Evolutionary conservation across 2,113 vertebrate genomes (phyloP).

Genomic region (Vidua chalybeata): DNA sequence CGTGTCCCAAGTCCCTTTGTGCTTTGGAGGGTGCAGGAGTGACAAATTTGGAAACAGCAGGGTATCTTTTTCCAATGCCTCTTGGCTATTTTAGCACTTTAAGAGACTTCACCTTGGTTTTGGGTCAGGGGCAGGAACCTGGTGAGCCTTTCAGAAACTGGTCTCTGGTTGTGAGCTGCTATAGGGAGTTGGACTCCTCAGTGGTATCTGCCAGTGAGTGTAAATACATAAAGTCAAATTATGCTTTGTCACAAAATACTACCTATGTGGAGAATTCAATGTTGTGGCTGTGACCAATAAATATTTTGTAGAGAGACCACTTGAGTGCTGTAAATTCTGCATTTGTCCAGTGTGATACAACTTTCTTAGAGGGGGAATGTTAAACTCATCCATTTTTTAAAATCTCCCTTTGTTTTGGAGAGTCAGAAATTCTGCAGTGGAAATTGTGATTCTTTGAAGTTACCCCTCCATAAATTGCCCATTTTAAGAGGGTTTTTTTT

Average conservation of each 20-base stretch:
- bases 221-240: conserved; percentile 24
- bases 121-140: background rate
- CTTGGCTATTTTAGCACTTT: conserved; percentile 44
- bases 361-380: background rate
- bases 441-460: background rate
- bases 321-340: conserved; percentile 4
- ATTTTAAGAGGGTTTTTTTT: background rate
- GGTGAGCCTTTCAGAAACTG: background rate
- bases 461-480: background rate
- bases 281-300: conserved; percentile 61
- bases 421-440: background rate
- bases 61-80: background rate
- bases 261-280: conserved; percentile 5
- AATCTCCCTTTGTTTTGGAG: background rate
- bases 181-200: background rate
- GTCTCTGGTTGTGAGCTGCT: background rate
- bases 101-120: background rate
- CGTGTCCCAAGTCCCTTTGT: background rate
- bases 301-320: conserved; percentile 52
- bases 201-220: conserved; percentile 2
- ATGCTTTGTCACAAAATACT: conserved; percentile 30
- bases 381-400: background rate
- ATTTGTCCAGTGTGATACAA: background rate
- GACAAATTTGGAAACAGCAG: background rate
- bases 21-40: background rate